Evolutionary conservation across 2,113 vertebrate species (phyloP).

Genomic region (Xerus inauris): DNA sequence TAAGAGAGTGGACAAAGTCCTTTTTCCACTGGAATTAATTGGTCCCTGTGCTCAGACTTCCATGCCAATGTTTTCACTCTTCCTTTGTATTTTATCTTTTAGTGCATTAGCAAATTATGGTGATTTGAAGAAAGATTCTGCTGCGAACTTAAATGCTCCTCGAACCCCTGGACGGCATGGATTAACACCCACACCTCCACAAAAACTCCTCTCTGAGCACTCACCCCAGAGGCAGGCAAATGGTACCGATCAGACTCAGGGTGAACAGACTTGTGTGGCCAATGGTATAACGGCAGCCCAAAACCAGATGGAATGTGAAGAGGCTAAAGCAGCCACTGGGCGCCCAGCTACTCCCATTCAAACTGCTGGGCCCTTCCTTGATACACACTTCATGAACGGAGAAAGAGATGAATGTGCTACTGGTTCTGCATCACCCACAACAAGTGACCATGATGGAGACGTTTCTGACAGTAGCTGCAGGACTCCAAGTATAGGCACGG

Average conservation of each 20-base stretch:
- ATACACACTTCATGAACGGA: conserved; percentile 78
- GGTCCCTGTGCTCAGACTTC: not conserved
- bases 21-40: not conserved
- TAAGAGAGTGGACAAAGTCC: not conserved
- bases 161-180: conserved; percentile 83
- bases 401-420: conserved; percentile 54
- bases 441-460: conserved; percentile 50
- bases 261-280: conserved; percentile 78
- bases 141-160: conserved; percentile 73
- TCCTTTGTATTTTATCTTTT: conserved; percentile 55
- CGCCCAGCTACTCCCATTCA: not conserved
- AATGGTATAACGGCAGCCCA: conserved; percentile 81
- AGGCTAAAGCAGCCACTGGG: not conserved
- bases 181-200: conserved; percentile 81
- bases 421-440: conserved; percentile 21
- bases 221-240: conserved; percentile 80
- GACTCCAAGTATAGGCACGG: conserved; percentile 53
- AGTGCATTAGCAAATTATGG: conserved; percentile 78
- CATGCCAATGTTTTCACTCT: not conserved
- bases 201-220: conserved; percentile 76
- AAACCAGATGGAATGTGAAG: conserved; percentile 58
- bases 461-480: conserved; percentile 70
- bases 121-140: conserved; percentile 86
- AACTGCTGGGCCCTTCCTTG: accelerated
- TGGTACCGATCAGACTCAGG: conserved; percentile 74